Evolutionary conservation across 1,140 invertebrate species (phyloP).

Genomic region (Aphelenchoides avenae): DNA sequence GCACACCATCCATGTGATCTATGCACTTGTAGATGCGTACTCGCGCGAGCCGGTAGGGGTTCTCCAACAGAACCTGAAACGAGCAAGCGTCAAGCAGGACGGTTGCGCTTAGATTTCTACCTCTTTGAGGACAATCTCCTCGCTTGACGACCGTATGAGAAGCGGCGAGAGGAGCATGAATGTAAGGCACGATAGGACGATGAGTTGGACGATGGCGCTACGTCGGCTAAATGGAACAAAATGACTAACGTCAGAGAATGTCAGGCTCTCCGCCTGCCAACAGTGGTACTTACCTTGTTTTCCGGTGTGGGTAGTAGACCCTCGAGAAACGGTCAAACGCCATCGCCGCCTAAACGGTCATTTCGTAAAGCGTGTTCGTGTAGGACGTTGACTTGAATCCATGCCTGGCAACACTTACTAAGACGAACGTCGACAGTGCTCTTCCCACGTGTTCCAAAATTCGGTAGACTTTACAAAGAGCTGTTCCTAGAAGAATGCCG

Average conservation of each 20-base stretch:
- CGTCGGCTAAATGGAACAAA: constrained; percentile 23
- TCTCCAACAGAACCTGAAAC: constrained; percentile 46
- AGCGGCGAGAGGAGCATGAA: constrained; percentile 48
- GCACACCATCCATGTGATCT: constrained; percentile 45
- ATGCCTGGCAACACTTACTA: constrained; percentile 25
- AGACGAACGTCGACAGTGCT: constrained; percentile 51
- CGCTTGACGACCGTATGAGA: constrained; percentile 32
- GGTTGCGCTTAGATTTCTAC: background rate
- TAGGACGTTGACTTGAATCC: constrained; percentile 15
- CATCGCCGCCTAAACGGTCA: constrained; percentile 50
- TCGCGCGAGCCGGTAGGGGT: constrained; percentile 48
- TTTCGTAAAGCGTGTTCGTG: no score
- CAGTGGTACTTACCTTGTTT: constrained; percentile 23
- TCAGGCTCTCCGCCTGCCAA: background rate
- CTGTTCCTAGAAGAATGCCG: constrained; percentile 25
- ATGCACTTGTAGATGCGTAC: constrained; percentile 57
- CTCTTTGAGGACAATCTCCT: constrained; percentile 54
- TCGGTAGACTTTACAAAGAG: constrained; percentile 48
- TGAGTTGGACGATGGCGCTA: constrained; percentile 38
- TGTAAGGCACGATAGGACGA: constrained; percentile 33
- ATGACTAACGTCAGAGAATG: background rate
- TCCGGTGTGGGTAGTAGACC: constrained; percentile 54
- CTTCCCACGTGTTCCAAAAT: constrained; percentile 47
- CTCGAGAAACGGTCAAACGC: constrained; percentile 49
- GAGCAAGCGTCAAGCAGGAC: background rate